phyloP scores from a whole-genome alignment of 2,888 invertebrate genomes.

The Pandemis corylana region DNA sequence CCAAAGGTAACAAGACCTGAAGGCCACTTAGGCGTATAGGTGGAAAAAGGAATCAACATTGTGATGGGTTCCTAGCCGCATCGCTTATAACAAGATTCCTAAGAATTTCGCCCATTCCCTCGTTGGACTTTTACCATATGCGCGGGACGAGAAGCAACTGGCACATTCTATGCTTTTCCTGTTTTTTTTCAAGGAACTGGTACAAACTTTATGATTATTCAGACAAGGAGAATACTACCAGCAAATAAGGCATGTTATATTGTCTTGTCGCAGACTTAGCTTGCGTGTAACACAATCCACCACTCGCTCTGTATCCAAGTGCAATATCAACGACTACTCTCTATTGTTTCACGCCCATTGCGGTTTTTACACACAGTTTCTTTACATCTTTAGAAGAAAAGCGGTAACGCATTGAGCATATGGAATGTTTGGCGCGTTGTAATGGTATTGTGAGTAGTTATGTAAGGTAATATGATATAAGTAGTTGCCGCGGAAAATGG shows the following conservation, averaged over 20 bases:
- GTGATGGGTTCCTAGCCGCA: too few relatives aligned
- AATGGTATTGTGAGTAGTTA: slow-evolving; percentile 14
- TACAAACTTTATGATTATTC: too few relatives aligned
- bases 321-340: background rate
- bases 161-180: too few relatives aligned
- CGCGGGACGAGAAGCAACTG: too few relatives aligned
- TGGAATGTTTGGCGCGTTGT: background rate
- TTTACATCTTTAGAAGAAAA: slow-evolving; percentile 31
- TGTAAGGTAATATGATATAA: slow-evolving; percentile 42
- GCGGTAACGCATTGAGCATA: slow-evolving; percentile 43
- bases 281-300: slow-evolving; percentile 51
- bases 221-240: background rate
- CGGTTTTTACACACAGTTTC: background rate
- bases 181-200: too few relatives aligned
- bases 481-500: slow-evolving; percentile 53
- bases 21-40: too few relatives aligned
- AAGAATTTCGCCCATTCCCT: too few relatives aligned
- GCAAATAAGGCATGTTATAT: slow-evolving; percentile 3
- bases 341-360: slow-evolving; percentile 12
- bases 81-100: too few relatives aligned
- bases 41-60: too few relatives aligned
- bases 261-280: slow-evolving; percentile 47
- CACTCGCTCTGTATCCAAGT: slow-evolving; percentile 42
- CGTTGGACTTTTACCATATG: too few relatives aligned
- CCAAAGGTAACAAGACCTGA: too few relatives aligned